These are phyloP conservation scores for Lepidurus couesii DNA, from an alignment of 1,140 invertebrate genomes.

Conservation along the genomic window DNA sequence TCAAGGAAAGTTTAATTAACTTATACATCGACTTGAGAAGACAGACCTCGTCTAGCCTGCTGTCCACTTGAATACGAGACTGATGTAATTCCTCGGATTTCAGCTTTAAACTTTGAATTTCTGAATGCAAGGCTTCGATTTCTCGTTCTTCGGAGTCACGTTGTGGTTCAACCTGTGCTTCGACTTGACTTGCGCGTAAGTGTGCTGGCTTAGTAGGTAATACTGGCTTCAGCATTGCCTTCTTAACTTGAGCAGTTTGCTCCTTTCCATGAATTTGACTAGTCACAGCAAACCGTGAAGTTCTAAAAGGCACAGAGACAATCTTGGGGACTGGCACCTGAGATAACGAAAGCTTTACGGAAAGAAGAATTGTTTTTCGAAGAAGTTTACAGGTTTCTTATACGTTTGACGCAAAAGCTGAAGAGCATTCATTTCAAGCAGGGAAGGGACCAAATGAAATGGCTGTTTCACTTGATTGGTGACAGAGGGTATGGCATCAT, in stretches of 20 bases:
- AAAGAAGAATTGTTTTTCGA: background rate
- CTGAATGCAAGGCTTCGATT: background rate
- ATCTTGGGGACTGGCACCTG: background rate
- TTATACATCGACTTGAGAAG: background rate
- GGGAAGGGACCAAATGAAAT: constrained; percentile 3
- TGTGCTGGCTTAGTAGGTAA: constrained; percentile 29
- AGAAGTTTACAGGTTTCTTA: background rate
- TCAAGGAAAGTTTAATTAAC: background rate
- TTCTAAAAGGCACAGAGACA: background rate
- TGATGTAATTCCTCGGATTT: background rate
- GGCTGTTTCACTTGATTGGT: background rate
- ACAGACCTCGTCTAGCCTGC: background rate
- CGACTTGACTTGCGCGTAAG: background rate
- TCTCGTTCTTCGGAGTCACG: background rate
- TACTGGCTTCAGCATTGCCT: constrained; percentile 23
- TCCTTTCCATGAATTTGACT: background rate
- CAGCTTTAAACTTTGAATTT: background rate
- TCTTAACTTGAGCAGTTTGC: background rate
- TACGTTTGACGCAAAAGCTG: background rate
- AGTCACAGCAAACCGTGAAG: background rate
- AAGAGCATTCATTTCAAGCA: constrained; percentile 16
- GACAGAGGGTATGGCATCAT: background rate
- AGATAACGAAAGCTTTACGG: background rate
- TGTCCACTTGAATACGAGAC: background rate
- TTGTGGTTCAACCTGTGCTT: background rate